Conservation (phyloP, 1,140 invertebrate genomes). For the Philopotamus ludificatus region DNA sequence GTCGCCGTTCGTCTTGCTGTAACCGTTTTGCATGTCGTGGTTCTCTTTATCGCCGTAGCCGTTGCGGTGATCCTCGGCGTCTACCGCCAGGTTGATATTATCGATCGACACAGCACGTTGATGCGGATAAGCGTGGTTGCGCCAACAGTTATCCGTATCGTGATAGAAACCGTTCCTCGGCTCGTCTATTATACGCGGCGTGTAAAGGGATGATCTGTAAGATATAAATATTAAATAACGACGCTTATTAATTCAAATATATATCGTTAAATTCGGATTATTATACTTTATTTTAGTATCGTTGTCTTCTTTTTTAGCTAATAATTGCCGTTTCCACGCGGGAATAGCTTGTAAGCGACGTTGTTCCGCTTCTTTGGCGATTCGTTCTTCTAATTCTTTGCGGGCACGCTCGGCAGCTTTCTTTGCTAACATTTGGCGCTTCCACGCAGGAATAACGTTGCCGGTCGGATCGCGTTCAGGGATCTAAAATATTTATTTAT, state of each 20-base stretch:
- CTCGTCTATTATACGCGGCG: conserved; percentile 64
- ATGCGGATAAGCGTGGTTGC: conserved; percentile 48
- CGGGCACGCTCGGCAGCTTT: conserved; percentile 89
- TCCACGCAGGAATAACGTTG: conserved; percentile 88
- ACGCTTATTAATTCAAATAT: no score
- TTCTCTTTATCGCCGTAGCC: conserved; percentile 51
- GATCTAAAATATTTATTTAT: no score
- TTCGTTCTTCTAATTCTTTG: conserved; percentile 83
- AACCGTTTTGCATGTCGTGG: conserved; percentile 43
- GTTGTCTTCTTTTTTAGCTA: conserved; percentile 76
- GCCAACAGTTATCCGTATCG: conserved; percentile 54
- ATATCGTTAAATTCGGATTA: no score
- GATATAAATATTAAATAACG: no score
- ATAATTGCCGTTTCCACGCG: conserved; percentile 86
- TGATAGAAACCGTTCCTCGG: conserved; percentile 47
- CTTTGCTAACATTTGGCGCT: conserved; percentile 90
- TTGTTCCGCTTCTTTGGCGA: conserved; percentile 80
- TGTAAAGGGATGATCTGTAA: conserved; percentile 63
- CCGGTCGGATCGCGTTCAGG: conserved; percentile 87
- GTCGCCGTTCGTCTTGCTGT: conserved; percentile 40
- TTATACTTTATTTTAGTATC: conserved; percentile 69
- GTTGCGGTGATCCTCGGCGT: conserved; percentile 48
- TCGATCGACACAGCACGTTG: conserved; percentile 60
- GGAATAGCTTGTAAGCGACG: conserved; percentile 83
- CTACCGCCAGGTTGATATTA: conserved; percentile 55